Evolutionary conservation across 2,113 vertebrate genomes (phyloP), one percentile per base, ranked within the genome.

Genomic region (Thamnaconus septentrionalis): DNA sequence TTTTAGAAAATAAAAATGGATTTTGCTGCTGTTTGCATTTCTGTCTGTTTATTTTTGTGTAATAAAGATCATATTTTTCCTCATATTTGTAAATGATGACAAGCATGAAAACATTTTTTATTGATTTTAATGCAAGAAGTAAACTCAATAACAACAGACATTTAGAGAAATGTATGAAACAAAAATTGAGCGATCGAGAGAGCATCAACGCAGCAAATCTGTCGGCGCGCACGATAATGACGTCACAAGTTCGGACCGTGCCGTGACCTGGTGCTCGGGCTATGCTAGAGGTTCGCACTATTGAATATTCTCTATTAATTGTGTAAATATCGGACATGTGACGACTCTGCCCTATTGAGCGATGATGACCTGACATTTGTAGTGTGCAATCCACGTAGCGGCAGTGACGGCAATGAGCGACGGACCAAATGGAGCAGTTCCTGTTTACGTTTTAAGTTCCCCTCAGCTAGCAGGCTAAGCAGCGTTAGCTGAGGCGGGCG

Each of bases 231-330:
- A 54, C 4, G 48, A 47, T 12, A 39, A 64, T 89, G 88, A 89
- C 88, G 84, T 87, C 84, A 87, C 51, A 39, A 56, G 65, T 49
- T 73, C 65, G 70, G 70, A 81, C 81, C 57, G 65, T 78, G 73
- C 81, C 71, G 58, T 88, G 86, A 88, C 83, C 88, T 62, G 74
- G 76, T 78, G 82, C 80, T 77, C 72, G 8, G 61, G 65, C 76
- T 81, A 81, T 56, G 84, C 84, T 86, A 86, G 56, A 50, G 66
- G 43, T 69, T 57, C 54, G 31, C 8, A 10, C 56, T 54, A 39
- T 54, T 73, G 76, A 68, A 82, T 80, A 71, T 74, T 76, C 11
- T 64, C 50, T 63, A 2, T 3, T 1, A 59, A 70, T 31, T 31
- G 18, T 31, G 18, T 31, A 31, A 31, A 31, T 31, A 31, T 31